Evolutionary conservation across 2,888 invertebrate genomes (phyloP), one percentile per base, ranked within the genome.

Genomic region (Morpho helenor): DNA sequence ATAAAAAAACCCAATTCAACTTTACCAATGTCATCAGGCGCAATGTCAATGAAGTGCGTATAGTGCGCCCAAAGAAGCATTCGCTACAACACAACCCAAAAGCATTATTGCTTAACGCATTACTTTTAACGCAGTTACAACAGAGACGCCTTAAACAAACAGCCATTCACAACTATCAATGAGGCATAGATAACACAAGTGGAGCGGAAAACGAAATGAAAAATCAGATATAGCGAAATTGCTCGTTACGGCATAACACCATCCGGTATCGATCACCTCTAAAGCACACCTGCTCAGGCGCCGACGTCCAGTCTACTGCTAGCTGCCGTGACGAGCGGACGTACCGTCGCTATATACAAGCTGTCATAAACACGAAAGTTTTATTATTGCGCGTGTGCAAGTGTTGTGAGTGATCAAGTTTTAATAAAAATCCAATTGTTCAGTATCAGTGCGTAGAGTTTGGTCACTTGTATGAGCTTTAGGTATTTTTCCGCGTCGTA

Each of bases 231-330:
- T 56, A 47, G 52, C 23, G 31, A 51, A 62, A 60, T 50, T 50
- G 49, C 50, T 48, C 61, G 55, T 50, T 68, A 59, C 40, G 50
- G 75, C 77, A 84, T 81, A 74, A 78, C 68, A 57, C 79, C 72
- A 60, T 80, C 84, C 83, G 62, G 68, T 68, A 73, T 74, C 73
- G 79, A 80, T 75, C 74, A 65, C 64, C 68, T 70, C 66, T 73
- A 71, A 76, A 74, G 76, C 70, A 72, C 78, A 82, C 78, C 79
- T 82, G 83, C 77, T 74, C 62, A 0, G 7, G 72, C 71, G 79
- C 75, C 68, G 74, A 65, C 75, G 72, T 74, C 73, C 66, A 71
- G 73, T 72, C 74, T 72, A 62, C 73, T 68, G 44, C 49, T 56
- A 49, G 60, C 54, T 45, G 52, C 49, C 65, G 62, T 16, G 10